Percentiles rank a stretch among this genome's conserved stretches.
phyloP scores from a whole-genome alignment of 2,113 vertebrate species.

The Apodemus speciosus region DNA sequence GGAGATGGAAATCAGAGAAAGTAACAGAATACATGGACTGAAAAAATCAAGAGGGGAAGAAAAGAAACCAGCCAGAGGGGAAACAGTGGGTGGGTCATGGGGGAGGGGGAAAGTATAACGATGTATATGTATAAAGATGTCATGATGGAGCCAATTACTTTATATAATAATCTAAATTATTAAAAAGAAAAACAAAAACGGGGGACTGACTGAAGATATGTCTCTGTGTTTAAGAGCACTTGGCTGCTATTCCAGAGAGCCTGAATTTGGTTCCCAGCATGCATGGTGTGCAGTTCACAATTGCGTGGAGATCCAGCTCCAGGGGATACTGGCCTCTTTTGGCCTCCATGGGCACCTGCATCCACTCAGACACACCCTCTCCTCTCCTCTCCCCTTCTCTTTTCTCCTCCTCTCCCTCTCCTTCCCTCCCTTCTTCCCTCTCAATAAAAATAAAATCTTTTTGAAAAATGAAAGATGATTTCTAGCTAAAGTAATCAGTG shows the following conservation, averaged over 20 bases:
- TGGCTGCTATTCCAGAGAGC: background rate
- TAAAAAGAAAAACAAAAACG: background rate
- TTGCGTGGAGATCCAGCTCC: background rate
- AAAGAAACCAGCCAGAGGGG: background rate
- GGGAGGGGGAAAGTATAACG: background rate
- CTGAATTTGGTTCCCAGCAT: background rate
- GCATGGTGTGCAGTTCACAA: background rate
- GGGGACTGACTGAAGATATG: background rate
- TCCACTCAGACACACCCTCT: background rate
- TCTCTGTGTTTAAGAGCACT: background rate
- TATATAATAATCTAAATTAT: background rate
- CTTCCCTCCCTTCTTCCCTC: background rate
- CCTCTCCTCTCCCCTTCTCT: background rate
- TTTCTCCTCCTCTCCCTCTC: background rate
- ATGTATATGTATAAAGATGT: too few relatives aligned
- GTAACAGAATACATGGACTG: background rate
- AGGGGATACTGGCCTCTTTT: background rate
- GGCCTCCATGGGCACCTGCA: background rate
- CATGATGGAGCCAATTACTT: background rate
- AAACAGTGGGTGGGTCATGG: too few relatives aligned
- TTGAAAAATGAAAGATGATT: background rate
- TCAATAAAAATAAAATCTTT: background rate
- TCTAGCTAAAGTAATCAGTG: background rate
- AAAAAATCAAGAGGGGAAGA: background rate
- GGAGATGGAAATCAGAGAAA: background rate